phyloP scores from a whole-genome alignment of 2,113 vertebrate species.

The Motacilla tschutschensis region DNA sequence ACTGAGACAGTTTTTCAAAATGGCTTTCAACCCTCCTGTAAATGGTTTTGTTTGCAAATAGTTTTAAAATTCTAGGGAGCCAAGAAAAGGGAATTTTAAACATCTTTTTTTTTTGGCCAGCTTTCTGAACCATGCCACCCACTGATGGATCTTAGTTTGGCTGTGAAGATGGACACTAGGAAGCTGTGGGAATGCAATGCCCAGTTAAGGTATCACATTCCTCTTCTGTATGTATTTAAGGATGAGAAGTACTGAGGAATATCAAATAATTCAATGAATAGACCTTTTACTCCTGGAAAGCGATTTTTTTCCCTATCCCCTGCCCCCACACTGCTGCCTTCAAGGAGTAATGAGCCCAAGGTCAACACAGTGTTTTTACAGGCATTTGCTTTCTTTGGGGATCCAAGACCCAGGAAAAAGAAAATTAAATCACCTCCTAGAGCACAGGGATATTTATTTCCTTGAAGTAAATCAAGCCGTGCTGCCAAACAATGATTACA shows the following conservation, averaged over 20 bases:
- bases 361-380: neutral
- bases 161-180: neutral
- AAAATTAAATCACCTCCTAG: slow-evolving; percentile 34
- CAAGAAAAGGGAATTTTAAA: neutral
- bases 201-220: neutral
- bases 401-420: neutral
- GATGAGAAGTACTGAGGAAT: neutral
- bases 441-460: neutral
- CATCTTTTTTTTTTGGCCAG: neutral
- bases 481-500: neutral
- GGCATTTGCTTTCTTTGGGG: slow-evolving; percentile 36
- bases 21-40: neutral
- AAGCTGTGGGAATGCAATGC: neutral
- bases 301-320: neutral
- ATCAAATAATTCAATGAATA: neutral
- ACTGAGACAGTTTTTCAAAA: neutral
- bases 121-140: neutral
- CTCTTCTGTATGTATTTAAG: neutral
- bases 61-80: neutral
- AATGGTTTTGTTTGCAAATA: neutral
- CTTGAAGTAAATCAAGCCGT: neutral
- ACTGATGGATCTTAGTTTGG: neutral
- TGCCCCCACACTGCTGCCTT: neutral
- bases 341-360: neutral
- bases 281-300: neutral